phyloP scores from a whole-genome alignment of 1,140 invertebrate genomes.

The Eubasilissa regina region DNA sequence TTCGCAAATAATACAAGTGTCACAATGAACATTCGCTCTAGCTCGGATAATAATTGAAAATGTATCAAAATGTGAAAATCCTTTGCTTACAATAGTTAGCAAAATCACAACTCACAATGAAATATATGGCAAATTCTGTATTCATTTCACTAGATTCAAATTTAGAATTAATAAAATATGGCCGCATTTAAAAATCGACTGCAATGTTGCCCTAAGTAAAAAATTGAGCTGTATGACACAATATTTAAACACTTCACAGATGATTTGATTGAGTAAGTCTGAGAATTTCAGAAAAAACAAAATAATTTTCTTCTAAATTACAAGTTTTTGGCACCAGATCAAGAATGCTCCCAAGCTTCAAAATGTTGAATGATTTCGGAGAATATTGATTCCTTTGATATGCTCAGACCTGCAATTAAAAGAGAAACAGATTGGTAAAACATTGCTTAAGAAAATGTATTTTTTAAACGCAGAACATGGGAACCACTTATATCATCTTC shows the following conservation, averaged over 20 bases:
- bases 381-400: background rate
- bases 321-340: conserved; percentile 9
- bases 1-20: no score
- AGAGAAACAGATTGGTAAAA: background rate
- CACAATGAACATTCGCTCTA: no score
- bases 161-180: background rate
- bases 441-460: background rate
- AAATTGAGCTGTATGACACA: background rate
- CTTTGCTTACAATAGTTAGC: no score
- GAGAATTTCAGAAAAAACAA: conserved; percentile 1
- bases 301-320: conserved; percentile 10
- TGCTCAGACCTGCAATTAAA: conserved; percentile 4
- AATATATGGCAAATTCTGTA: no score
- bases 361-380: background rate
- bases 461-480: background rate
- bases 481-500: no score
- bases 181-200: background rate
- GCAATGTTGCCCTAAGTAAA: background rate
- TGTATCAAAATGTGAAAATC: no score
- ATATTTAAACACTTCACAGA: background rate
- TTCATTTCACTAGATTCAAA: no score
- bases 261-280: background rate
- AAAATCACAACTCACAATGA: no score
- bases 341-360: background rate
- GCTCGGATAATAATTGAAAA: no score